These are phyloP conservation scores for Chrysodeixis includens DNA, from an alignment of 2,888 invertebrate genomes.

Conservation along the genomic window DNA sequence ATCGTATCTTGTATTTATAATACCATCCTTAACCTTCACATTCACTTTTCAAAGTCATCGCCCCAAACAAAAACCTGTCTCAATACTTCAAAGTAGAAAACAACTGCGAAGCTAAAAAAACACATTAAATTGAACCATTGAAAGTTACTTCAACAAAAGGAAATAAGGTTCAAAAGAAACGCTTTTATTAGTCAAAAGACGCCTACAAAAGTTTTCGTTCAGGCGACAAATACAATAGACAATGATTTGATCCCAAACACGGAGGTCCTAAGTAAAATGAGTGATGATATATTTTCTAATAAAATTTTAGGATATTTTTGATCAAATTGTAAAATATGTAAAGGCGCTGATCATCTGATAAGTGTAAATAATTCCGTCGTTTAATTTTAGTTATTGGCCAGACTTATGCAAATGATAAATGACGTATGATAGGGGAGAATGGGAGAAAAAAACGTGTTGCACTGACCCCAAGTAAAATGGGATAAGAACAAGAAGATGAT, in stretches of 20 bases:
- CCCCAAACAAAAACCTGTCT: slow-evolving; percentile 11
- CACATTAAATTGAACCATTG: slow-evolving; percentile 35
- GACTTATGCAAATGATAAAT: too few species aligned
- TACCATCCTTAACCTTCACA: neutral
- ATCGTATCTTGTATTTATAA: too few species aligned
- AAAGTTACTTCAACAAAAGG: slow-evolving; percentile 38
- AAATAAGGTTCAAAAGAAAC: slow-evolving; percentile 44
- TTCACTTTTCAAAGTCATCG: neutral
- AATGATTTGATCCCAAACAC: slow-evolving; percentile 45
- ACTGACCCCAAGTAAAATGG: too few species aligned
- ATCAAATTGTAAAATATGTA: too few species aligned
- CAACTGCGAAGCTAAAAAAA: slow-evolving; percentile 22
- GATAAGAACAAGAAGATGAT: too few species aligned
- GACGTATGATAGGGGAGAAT: too few species aligned
- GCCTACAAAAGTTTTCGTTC: slow-evolving; percentile 39
- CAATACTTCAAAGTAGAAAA: slow-evolving; percentile 16
- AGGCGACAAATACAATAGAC: slow-evolving; percentile 47
- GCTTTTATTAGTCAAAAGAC: slow-evolving; percentile 54
- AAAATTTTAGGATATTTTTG: neutral
- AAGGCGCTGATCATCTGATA: too few species aligned
- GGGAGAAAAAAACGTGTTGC: too few species aligned
- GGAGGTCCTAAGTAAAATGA: slow-evolving; percentile 48
- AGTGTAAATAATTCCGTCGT: too few species aligned
- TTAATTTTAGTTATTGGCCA: too few species aligned
- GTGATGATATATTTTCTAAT: slow-evolving; percentile 41